phyloP scores from a whole-genome alignment of 1,140 invertebrate genomes.

The Procambarus virginalis region DNA sequence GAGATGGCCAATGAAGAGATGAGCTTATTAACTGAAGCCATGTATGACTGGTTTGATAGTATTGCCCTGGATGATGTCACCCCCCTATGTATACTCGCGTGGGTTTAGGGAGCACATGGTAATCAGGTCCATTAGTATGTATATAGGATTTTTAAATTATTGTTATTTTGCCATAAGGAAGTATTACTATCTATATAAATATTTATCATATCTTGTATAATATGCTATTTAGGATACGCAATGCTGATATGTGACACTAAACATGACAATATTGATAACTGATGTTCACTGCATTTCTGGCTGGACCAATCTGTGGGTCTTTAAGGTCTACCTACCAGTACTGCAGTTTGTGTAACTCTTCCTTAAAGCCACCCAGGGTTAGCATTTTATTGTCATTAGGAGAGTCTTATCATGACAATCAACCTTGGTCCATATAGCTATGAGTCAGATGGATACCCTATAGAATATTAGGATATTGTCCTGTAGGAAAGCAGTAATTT shows the following conservation, averaged over 20 bases:
- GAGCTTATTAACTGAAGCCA: background rate
- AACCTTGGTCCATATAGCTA: constrained; percentile 63
- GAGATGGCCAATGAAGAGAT: background rate
- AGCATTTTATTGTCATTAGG: constrained; percentile 55
- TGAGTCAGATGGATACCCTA: constrained; percentile 31
- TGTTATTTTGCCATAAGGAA: constrained; percentile 68
- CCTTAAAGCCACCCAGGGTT: constrained; percentile 59
- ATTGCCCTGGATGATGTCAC: constrained; percentile 41
- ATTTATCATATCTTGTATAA: constrained; percentile 67
- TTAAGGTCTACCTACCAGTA: constrained; percentile 45
- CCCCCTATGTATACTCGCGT: constrained; percentile 60
- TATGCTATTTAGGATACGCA: constrained; percentile 66
- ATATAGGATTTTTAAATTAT: constrained; percentile 68
- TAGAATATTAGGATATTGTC: constrained; percentile 7
- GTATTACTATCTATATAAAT: constrained; percentile 66
- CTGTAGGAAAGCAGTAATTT: constrained; percentile 30
- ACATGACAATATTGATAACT: constrained; percentile 60
- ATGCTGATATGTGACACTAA: constrained; percentile 63
- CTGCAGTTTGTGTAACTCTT: constrained; percentile 50
- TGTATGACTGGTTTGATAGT: background rate
- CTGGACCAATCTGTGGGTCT: constrained; percentile 57
- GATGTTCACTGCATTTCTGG: constrained; percentile 51
- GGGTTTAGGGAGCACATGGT: constrained; percentile 65
- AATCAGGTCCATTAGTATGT: constrained; percentile 63
- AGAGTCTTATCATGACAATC: constrained; percentile 63